Evolutionary conservation across 1,140 invertebrate species (phyloP), one percentile per base, ranked within the genome.

Genomic region (Chelonus insularis): DNA sequence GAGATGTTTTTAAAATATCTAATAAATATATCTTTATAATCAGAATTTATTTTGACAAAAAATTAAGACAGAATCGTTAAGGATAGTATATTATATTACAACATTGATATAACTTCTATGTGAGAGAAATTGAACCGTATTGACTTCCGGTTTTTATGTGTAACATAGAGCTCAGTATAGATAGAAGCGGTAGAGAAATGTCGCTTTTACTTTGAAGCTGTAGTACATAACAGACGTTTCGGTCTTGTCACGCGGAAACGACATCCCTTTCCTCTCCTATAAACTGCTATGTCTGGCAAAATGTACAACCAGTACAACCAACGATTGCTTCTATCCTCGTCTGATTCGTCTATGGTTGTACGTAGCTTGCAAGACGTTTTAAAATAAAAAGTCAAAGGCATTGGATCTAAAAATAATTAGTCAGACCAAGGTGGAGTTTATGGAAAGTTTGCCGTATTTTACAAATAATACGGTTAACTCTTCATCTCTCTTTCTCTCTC

Each of bases 171-270:
- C 7, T 7, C 25, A 3, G 25, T 7, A n/a, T 7, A 5, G 12
- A 43, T 18, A 43, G 7, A 18, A 18, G 5, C 41, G 16, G 16
- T 18, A 9, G 41, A 8, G 7, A 43, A 43, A 43, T 43, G 41
- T 14, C 7, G 14, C 12, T 18, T 16, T 14, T 43, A 18, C 41
- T 43, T 16, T 43, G 16, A 14, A 9, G 8, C 9, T 7, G 1
- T 1, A 43, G 12, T 43, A 43, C n/a, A n/a, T n/a, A n/a, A n/a
- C 14, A 43, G 6, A 16, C 14, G 16, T 56, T 56, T 14, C 18
- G 11, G 20, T 11, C 36, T 56, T 43, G 54, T 23, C 54, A 56
- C 14, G 36, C 37, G 37, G 18, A 56, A 43, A 43, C 32, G 37
- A 39, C 36, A 54, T 43, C 18, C 14, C 41, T 43, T 43, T 43